Base-by-base conservation (phyloP, 2,113 vertebrate species). In the Thryonomys swinderianus region DNA sequence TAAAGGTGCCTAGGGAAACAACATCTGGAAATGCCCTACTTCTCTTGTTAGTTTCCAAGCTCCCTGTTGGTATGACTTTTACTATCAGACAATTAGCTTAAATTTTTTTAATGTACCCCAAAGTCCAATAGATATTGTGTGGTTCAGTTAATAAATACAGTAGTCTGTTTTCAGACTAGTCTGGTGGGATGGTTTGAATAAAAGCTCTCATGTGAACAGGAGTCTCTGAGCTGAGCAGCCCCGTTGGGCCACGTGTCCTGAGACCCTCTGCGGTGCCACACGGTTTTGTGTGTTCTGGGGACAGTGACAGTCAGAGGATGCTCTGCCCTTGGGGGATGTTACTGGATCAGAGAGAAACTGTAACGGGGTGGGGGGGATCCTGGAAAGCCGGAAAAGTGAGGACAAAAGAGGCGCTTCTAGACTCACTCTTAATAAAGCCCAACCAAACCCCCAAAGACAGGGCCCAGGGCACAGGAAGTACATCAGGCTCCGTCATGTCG, bases 361-460 rank as follows among this genome's bases (percentile, higher is more conserved):
- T 32, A 14, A 5, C 2, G n/a, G 61, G 2, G 74, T 21, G 8
- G 18, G 74, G 88, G 61, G 74, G 88, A 55, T 66, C 62, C 53
- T 55, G 48, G 48, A 81, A 94, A 92, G 79, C 18, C 45, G 53
- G 42, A 37, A 83, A 84, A 45, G 61, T 42, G 51, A 86, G 62
- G 76, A 71, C 67, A 32, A 62, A 67, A 85, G 51, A 92, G n/a
- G 57, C 7, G 76, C 59, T 94, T 83, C 21, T 2, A 95, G 85
- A 55, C 80, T 57, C 76, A 25, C 80, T 96, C 83, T 95, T 87
- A 86, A 91, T 92, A 92, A 95, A 93, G 81, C 88, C 48, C 57
- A 55, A 40, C 21, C 69, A 73, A 94, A 59, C 73, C 94, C 94
- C 88, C 0, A 51, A 93, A 93, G 95, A 94, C 62, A 13, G 3